phyloP scores from a whole-genome alignment of 2,888 invertebrate genomes.

The Acrocyrtus sp. region DNA sequence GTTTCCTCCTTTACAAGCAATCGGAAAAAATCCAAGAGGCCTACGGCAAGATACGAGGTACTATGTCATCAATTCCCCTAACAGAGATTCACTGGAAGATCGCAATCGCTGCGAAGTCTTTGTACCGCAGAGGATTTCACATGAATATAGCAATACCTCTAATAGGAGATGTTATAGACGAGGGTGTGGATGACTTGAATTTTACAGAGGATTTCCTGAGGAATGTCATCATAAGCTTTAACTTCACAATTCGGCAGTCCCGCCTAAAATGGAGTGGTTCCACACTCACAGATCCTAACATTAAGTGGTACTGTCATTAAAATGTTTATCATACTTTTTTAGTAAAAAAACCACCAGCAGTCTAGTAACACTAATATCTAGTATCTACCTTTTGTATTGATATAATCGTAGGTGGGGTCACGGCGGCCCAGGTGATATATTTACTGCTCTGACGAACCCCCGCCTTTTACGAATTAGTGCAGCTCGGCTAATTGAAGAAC shows the following conservation, averaged over 20 bases:
- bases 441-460: not conserved
- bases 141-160: not conserved
- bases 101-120: not conserved
- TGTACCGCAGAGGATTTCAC: not conserved
- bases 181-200: not conserved
- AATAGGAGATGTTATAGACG: not conserved
- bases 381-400: too few species aligned
- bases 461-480: not conserved
- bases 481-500: not conserved
- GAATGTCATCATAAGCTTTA: not conserved
- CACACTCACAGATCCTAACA: not conserved
- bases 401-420: too few species aligned
- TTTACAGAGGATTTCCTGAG: not conserved
- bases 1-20: too few species aligned
- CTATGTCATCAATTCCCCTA: too few species aligned
- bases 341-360: too few species aligned
- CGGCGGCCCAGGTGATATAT: not conserved
- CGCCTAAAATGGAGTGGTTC: not conserved
- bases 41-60: too few species aligned
- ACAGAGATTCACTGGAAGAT: not conserved
- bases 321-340: too few species aligned
- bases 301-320: too few species aligned
- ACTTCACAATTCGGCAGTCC: not conserved
- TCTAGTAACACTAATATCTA: too few species aligned
- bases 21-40: too few species aligned